Evolutionary conservation across 2,888 invertebrate species (phyloP).

Genomic region (Netelia virgata): DNA sequence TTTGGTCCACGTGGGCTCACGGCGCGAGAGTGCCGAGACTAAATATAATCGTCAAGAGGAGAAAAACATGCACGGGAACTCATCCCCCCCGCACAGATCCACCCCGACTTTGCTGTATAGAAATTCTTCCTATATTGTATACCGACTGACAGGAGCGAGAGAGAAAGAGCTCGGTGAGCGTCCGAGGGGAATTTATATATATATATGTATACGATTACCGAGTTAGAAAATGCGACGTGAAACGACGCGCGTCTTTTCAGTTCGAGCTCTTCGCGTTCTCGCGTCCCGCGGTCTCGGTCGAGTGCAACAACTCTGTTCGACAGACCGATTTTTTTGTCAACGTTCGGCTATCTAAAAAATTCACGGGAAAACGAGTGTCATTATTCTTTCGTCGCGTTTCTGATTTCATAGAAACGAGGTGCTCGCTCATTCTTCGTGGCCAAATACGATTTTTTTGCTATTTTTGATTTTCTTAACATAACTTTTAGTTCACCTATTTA

Average conservation of each 20-base stretch:
- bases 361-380: conserved; percentile 18
- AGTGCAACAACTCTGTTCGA: conserved; percentile 31
- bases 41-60: conserved; percentile 67
- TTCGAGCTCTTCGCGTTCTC: conserved; percentile 47
- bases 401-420: conserved; percentile 8
- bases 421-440: neutral
- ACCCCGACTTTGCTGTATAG: conserved; percentile 45
- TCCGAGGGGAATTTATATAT: conserved; percentile 9
- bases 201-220: neutral
- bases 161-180: conserved; percentile 1
- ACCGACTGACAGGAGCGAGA: neutral
- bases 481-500: too few species aligned
- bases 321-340: conserved; percentile 1
- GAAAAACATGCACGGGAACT: conserved; percentile 58
- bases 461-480: too few species aligned
- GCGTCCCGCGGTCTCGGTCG: conserved; percentile 43
- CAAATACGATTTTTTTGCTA: neutral
- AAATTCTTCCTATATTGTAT: conserved; percentile 42
- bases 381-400: conserved; percentile 3
- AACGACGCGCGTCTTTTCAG: conserved; percentile 45
- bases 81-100: conserved; percentile 67
- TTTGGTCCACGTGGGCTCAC: conserved; percentile 60
- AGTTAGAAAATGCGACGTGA: conserved; percentile 53
- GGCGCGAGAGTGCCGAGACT: conserved; percentile 53
- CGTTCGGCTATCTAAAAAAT: neutral